Evolutionary conservation across 2,888 invertebrate species (phyloP), one percentile per base, ranked within the genome.

Genomic region (Cistogaster globosa): DNA sequence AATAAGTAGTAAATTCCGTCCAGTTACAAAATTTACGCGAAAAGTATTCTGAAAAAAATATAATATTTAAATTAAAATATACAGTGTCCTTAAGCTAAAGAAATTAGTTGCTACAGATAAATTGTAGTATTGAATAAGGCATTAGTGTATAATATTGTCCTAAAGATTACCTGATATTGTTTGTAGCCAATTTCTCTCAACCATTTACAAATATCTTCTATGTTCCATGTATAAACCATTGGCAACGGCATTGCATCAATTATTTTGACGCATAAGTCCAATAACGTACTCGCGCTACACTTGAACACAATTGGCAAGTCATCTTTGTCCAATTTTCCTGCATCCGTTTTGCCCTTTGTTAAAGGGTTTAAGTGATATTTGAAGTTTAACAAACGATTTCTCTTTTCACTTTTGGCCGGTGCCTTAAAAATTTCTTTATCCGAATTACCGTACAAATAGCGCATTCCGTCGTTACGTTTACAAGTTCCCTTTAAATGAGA

Each of bases 161-260:
- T 32, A 8, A 32, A 32, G 32, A 62, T 71, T 86, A 94, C 94
- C 91, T 89, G 93, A 86, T 95, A 95, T 69, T 94, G 91, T 0
- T 94, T 93, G 12, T 94, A 90, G 0, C 93, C 93, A 0, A 94
- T 90, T 0, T 88, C 90, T 0, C 90, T 87, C 86, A 94, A 91
- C 94, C 94, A 94, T 2, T 90, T 87, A 0, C 91, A 92, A 0
- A 94, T 94, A 0, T 94, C 92, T 0, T 91, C 89, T 12, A 89
- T 92, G 0, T 88, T 90, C 95, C 95, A 95, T 0, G 88, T 65
- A 45, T 94, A 93, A 0, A 93, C 93, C 0, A 88, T 84, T 0
- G 94, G 94, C 0, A 92, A 90, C 0, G 87, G 87, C 20, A 94
- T 86, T 0, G 72, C 65, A 86, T 94, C 93, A 0, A 94, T 93